These are phyloP conservation scores for Chymomyza fuscimana DNA, from an alignment of 2,888 invertebrate species.

Conservation along the genomic window DNA sequence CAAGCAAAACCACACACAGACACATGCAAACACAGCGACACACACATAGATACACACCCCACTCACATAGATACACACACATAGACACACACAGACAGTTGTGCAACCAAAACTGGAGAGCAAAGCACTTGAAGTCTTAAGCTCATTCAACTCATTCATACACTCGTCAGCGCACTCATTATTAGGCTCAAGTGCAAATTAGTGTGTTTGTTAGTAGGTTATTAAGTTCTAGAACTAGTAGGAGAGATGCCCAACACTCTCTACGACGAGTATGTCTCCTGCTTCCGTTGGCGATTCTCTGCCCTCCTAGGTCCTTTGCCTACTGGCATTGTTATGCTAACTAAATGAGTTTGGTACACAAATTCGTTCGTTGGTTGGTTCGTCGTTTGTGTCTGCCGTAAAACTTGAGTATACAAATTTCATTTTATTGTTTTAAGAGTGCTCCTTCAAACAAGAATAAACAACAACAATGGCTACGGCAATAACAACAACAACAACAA, in stretches of 20 bases:
- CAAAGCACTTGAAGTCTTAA: conserved; percentile 7
- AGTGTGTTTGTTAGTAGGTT: conserved; percentile 75
- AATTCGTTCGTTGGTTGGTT: conserved; percentile 24
- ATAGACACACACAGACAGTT: not conserved
- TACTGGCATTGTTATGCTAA: conserved; percentile 64
- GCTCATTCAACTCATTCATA: conserved; percentile 49
- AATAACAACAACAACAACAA: conserved; percentile 32
- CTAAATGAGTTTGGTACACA: conserved; percentile 61
- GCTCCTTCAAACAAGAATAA: conserved; percentile 39
- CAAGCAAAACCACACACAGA: conserved; percentile 21
- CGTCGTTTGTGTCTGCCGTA: conserved; percentile 44
- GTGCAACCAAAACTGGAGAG: not conserved
- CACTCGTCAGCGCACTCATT: conserved; percentile 74
- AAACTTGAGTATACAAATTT: conserved; percentile 74
- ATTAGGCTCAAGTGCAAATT: conserved; percentile 75
- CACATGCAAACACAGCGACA: conserved; percentile 17
- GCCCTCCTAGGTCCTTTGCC: not conserved
- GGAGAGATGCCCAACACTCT: conserved; percentile 4
- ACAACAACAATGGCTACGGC: conserved; percentile 15
- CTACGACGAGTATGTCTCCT: not conserved
- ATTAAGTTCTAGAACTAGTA: conserved; percentile 56
- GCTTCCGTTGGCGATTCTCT: conserved; percentile 2
- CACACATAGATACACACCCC: conserved; percentile 11
- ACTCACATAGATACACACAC: not conserved
- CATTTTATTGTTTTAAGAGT: conserved; percentile 74